phyloP scores from a whole-genome alignment of 2,888 invertebrate species.

The Carterocephalus palaemon region DNA sequence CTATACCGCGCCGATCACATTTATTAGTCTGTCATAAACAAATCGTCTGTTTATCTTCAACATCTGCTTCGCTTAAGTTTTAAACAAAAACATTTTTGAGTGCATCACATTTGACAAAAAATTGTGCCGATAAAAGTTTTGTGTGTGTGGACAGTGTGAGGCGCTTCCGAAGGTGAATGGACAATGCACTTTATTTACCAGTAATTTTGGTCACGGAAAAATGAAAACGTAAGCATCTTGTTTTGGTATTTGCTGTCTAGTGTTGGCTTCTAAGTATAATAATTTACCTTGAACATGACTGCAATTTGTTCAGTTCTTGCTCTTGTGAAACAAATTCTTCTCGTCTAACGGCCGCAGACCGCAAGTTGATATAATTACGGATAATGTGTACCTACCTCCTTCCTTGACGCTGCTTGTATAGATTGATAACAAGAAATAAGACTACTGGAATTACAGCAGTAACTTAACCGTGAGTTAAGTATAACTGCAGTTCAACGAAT shows the following conservation, averaged over 20 bases:
- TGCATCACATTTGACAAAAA: slow-evolving; percentile 32
- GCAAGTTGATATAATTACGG: slow-evolving; percentile 46
- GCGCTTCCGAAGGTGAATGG: slow-evolving; percentile 42
- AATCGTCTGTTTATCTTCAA: not conserved
- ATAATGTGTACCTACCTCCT: slow-evolving; percentile 24
- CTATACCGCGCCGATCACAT: slow-evolving; percentile 49
- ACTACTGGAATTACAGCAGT: slow-evolving; percentile 13
- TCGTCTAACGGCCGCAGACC: slow-evolving; percentile 36
- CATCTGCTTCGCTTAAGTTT: slow-evolving; percentile 26
- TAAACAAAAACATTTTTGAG: slow-evolving; percentile 29
- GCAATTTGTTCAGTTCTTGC: slow-evolving; percentile 19
- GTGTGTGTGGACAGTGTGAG: slow-evolving; percentile 48
- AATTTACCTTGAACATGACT: slow-evolving; percentile 24
- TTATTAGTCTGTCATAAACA: slow-evolving; percentile 22
- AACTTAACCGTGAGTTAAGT: no score
- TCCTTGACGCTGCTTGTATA: slow-evolving; percentile 26
- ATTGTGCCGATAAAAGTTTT: slow-evolving; percentile 39
- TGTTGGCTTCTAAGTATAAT: slow-evolving; percentile 7
- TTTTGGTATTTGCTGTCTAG: slow-evolving; percentile 39
- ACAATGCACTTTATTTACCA: slow-evolving; percentile 61
- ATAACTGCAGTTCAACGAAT: no score
- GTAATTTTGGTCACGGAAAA: slow-evolving; percentile 67
- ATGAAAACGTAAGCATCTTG: slow-evolving; percentile 73
- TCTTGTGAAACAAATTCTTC: slow-evolving; percentile 25
- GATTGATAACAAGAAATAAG: slow-evolving; percentile 5